phyloP scores from a whole-genome alignment of 1,140 invertebrate species.

The Zaprionus capensis region DNA sequence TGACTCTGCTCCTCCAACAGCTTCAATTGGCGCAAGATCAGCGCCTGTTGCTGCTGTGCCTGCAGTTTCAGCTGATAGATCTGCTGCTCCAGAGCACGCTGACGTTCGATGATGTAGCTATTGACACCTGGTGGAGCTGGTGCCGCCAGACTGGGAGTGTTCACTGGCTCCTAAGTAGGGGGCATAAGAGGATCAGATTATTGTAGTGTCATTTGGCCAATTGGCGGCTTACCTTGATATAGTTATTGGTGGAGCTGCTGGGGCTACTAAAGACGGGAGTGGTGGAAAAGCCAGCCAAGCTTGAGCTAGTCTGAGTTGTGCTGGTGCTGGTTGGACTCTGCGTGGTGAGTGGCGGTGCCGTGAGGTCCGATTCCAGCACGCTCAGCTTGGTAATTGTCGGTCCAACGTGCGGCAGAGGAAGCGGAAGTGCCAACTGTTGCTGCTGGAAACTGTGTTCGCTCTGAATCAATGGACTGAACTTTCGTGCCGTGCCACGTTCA shows the following conservation, averaged over 20 bases:
- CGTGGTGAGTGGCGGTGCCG: slow-evolving; percentile 57
- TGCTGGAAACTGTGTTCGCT: slow-evolving; percentile 70
- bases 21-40: slow-evolving; percentile 88
- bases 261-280: slow-evolving; percentile 59
- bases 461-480: slow-evolving; percentile 89
- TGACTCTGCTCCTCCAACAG: slow-evolving; percentile 86
- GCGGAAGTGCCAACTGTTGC: slow-evolving; percentile 23
- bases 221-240: slow-evolving; percentile 57
- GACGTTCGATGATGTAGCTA: slow-evolving; percentile 86
- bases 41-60: slow-evolving; percentile 89
- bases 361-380: slow-evolving; percentile 67
- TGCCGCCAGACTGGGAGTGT: slow-evolving; percentile 28
- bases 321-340: slow-evolving; percentile 59
- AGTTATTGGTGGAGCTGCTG: slow-evolving; percentile 59
- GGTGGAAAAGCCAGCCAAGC: slow-evolving; percentile 50
- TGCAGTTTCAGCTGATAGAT: slow-evolving; percentile 86
- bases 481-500: slow-evolving; percentile 89
- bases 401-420: slow-evolving; percentile 71
- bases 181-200: neutral
- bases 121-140: slow-evolving; percentile 58
- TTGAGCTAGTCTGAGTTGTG: slow-evolving; percentile 54
- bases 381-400: slow-evolving; percentile 78
- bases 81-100: slow-evolving; percentile 89
- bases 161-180: slow-evolving; percentile 50
- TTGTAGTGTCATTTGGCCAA: neutral